Base-by-base conservation (phyloP, 1,140 invertebrate species). In the Charaxes varanes region DNA sequence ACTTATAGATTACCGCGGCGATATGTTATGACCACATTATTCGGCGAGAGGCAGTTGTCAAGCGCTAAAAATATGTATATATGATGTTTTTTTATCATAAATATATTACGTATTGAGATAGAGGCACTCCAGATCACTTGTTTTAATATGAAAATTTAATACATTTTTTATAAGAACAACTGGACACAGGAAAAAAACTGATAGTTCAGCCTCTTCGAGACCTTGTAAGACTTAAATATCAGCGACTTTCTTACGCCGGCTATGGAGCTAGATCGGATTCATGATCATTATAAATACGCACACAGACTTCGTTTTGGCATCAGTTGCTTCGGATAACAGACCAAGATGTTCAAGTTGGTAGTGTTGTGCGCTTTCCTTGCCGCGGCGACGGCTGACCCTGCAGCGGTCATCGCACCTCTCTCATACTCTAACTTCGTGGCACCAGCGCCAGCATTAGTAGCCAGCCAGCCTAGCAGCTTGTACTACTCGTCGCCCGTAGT, bases 281-380 rank as follows among this genome's bases (percentile, higher is more conserved):
- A 42, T 55, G 40, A 38, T 63, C 58, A 62, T 50, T 74, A 71
- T 76, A 76, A 65, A 76, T 70, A 70, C 56, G 24, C 47, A 13
- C 47, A 30, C 30, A 21, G 14, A 19, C 46, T 56, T 52, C 47
- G 48, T 36, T 27, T 34, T 26, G 30, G 36, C 35, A 46, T 46
- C 43, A 46, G 43, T 46, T 38, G 28, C 34, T 24, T 17, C 8
- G 42, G 19, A 15, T 27, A 45, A 45, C 34, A 32, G 23, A 26
- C 2, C 33, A 41, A 33, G 8, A 46, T 52, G 43, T 47, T 52
- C n/a, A 52, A 52, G 24, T 42, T 47, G 6, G 33, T 42, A 16
- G 43, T 31, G 18, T 21, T 52, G 33, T 52, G 43, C 18, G 43
- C 43, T 28, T 30, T 51, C 32, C 16, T 42, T 2, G 49, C 43